Evolutionary conservation across 1,140 invertebrate species (phyloP).

Genomic region (Elysia chlorotica): DNA sequence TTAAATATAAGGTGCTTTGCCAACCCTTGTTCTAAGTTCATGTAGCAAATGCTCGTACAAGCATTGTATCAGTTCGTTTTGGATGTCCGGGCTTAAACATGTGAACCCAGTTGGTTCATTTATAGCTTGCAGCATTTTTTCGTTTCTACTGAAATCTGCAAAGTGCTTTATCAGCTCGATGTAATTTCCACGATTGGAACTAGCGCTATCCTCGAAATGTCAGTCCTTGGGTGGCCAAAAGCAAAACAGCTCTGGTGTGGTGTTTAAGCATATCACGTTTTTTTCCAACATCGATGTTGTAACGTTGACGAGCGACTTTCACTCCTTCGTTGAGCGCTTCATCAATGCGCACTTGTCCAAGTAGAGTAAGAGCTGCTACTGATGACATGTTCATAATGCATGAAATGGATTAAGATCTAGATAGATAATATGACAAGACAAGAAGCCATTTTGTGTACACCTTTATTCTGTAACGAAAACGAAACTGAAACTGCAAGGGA

Average conservation of each 20-base stretch:
- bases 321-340: not conserved
- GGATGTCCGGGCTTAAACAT: not conserved
- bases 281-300: not conserved
- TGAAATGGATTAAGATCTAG: no score
- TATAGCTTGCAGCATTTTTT: not conserved
- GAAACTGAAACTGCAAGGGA: no score
- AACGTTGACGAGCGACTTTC: not conserved
- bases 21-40: not conserved
- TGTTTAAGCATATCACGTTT: not conserved
- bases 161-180: not conserved
- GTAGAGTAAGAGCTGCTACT: not conserved
- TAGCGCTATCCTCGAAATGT: not conserved
- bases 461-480: no score
- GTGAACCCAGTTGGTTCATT: not conserved
- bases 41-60: not conserved
- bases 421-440: no score
- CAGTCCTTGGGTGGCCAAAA: not conserved
- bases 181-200: not conserved
- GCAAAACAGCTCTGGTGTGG: not conserved
- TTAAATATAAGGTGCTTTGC: not conserved
- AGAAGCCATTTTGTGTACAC: no score
- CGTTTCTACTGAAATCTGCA: not conserved
- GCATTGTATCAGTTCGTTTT: not conserved
- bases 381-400: no score
- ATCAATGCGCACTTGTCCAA: not conserved